Evolutionary conservation across 1,140 invertebrate species (phyloP).

Genomic region (Temnothorax longispinosus): DNA sequence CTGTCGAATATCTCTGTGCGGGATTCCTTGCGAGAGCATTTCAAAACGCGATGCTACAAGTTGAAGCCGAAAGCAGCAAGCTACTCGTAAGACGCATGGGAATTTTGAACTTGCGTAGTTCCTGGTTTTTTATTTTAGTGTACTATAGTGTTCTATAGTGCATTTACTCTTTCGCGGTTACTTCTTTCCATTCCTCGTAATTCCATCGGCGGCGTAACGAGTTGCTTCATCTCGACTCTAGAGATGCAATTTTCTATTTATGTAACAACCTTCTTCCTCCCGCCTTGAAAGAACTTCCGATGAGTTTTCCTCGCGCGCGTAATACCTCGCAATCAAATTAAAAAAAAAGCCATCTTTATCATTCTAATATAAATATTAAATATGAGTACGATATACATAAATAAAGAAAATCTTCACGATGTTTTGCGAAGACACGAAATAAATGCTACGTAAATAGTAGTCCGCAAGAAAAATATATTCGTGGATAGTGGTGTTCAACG

Average conservation of each 20-base stretch:
- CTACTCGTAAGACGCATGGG: constrained; percentile 9
- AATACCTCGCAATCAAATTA: constrained; percentile 36
- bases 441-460: not conserved
- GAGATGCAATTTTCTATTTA: constrained; percentile 56
- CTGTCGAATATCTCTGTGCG: not conserved
- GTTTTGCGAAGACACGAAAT: not conserved
- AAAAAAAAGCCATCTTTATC: not conserved
- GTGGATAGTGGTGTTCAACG: not conserved
- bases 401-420: not conserved
- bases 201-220: constrained; percentile 47
- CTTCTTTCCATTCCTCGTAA: constrained; percentile 38
- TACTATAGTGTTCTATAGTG: not conserved
- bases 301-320: constrained; percentile 33
- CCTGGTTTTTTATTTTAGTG: constrained; percentile 2
- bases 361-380: not conserved
- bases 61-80: not conserved
- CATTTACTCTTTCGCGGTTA: constrained; percentile 52
- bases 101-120: constrained; percentile 28
- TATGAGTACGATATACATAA: not conserved
- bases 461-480: constrained; percentile 21
- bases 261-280: constrained; percentile 1
- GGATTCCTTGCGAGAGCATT: constrained; percentile 7
- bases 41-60: not conserved
- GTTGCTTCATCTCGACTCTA: constrained; percentile 42
- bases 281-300: constrained; percentile 27